Conservation (phyloP, 2,797 vertebrate species). For the Melanogrammus aeglefinus region DNA sequence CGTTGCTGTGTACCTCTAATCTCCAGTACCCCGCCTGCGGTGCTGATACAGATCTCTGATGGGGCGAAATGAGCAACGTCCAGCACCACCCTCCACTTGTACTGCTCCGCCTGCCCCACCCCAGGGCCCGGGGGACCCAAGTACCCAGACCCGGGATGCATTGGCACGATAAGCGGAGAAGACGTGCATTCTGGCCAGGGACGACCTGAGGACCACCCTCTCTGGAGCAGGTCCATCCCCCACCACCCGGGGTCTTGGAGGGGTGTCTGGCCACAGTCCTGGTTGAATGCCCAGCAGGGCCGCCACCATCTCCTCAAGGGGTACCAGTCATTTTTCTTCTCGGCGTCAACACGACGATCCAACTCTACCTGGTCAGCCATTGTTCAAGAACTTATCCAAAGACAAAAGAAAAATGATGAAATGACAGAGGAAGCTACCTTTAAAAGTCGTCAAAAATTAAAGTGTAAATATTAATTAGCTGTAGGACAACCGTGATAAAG, state of each 20-base stretch:
- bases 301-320: slow-evolving; percentile 61
- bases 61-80: slow-evolving; percentile 74
- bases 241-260: slow-evolving; percentile 56
- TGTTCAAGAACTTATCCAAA: slow-evolving; percentile 10
- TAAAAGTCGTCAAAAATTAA: slow-evolving; percentile 29
- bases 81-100: slow-evolving; percentile 72
- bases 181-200: slow-evolving; percentile 63
- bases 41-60: slow-evolving; percentile 65
- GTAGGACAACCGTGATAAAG: slow-evolving; percentile 21
- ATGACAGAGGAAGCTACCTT: background rate
- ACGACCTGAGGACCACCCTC: slow-evolving; percentile 49
- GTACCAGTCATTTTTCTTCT: slow-evolving; percentile 37
- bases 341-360: slow-evolving; percentile 37
- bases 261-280: slow-evolving; percentile 64
- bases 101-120: slow-evolving; percentile 37
- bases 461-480: slow-evolving; percentile 30
- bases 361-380: slow-evolving; percentile 46
- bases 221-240: slow-evolving; percentile 62
- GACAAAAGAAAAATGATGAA: background rate
- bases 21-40: slow-evolving; percentile 67
- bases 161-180: slow-evolving; percentile 52
- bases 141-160: slow-evolving; percentile 35
- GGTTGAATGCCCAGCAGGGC: slow-evolving; percentile 54
- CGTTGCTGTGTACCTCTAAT: slow-evolving; percentile 63
- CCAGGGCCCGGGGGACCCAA: slow-evolving; percentile 38